Base-by-base conservation (phyloP, 2,797 vertebrate species). In the Hyperoplus lanceolatus region DNA sequence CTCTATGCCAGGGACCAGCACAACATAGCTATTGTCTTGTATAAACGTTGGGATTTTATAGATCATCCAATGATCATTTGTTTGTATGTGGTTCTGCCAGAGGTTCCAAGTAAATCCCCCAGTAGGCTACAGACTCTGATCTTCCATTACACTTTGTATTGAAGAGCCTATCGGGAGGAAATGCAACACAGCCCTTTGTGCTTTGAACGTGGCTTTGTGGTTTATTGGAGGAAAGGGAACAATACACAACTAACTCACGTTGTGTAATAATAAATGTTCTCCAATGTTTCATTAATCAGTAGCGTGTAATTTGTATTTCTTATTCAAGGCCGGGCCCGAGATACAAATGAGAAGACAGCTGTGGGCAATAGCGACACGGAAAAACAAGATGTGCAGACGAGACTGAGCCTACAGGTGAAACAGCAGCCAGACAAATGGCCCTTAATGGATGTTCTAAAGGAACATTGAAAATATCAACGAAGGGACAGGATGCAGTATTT, bases 41-140 rank as follows among this genome's bases (percentile, higher is more conserved):
- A 41, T 6, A 63, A 82, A 89, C 7, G 5, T 12, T 14, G 39
- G 45, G 56, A 48, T 81, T 77, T 79, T 54, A 39, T 45, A 48
- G 18, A 41, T 38, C 63, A 60, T 75, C 73, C 51, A 48, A 63
- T 7, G 62, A 78, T 74, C 84, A 75, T 89, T 81, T 76, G 75
- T 82, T 84, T 87, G 76, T 80, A 66, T 88, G 82, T 69, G 67
- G 84, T 89, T 93, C 87, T 88, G 84, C 73, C 69, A 85, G 77
- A 83, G 87, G 81, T 88, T 85, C 69, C 75, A 59, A 29, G 83
- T 90, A 90, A 29, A 93, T 91, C 89, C 87, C 87, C 77, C 85
- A 78, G 72, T 64, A 89, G 88, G 72, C 86, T 82, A 46, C 14
- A 71, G 62, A 87, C 88, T 84, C 81, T 92, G 86, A 89, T 90